These are phyloP conservation scores for Siniperca knerii DNA, from an alignment of 2,113 vertebrate genomes.

Conservation along the genomic window DNA sequence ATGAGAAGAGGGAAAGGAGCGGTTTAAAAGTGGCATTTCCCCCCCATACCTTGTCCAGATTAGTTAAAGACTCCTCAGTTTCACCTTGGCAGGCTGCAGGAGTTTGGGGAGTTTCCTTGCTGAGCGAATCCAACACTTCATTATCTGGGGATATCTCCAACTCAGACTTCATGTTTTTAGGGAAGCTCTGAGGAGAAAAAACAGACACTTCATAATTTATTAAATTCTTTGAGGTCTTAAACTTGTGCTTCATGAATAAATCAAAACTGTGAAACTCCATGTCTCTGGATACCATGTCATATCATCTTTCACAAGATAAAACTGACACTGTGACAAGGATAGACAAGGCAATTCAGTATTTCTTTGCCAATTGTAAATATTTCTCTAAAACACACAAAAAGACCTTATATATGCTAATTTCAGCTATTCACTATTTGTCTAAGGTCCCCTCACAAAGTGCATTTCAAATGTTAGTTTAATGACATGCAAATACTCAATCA, in stretches of 20 bases:
- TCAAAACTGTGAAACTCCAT: constrained; percentile 52
- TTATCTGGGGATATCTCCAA: constrained; percentile 74
- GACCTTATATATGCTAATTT: constrained; percentile 27
- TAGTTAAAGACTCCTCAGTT: constrained; percentile 63
- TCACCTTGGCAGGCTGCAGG: constrained; percentile 63
- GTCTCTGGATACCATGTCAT: constrained; percentile 75
- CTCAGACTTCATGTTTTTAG: constrained; percentile 72
- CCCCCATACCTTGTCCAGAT: constrained; percentile 69
- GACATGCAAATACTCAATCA: constrained; percentile 9
- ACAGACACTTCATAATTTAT: constrained; percentile 77
- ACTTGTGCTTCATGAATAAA: constrained; percentile 79
- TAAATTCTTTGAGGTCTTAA: constrained; percentile 79
- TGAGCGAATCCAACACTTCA: constrained; percentile 72
- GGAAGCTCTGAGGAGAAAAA: constrained; percentile 66
- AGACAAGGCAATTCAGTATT: constrained; percentile 51
- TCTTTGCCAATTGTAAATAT: constrained; percentile 26
- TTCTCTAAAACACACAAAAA: constrained; percentile 39
- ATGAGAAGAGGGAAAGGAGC: constrained; percentile 30
- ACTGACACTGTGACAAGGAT: constrained; percentile 67
- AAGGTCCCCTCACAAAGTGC: constrained; percentile 36
- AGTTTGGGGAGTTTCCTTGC: constrained; percentile 62
- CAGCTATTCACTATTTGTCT: constrained; percentile 26
- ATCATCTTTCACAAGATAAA: constrained; percentile 72
- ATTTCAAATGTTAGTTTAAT: constrained; percentile 47
- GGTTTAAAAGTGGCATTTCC: constrained; percentile 56